Evolutionary conservation across 1,140 invertebrate genomes (phyloP), one percentile per base, ranked within the genome.

Genomic region (Drosophila varians): DNA sequence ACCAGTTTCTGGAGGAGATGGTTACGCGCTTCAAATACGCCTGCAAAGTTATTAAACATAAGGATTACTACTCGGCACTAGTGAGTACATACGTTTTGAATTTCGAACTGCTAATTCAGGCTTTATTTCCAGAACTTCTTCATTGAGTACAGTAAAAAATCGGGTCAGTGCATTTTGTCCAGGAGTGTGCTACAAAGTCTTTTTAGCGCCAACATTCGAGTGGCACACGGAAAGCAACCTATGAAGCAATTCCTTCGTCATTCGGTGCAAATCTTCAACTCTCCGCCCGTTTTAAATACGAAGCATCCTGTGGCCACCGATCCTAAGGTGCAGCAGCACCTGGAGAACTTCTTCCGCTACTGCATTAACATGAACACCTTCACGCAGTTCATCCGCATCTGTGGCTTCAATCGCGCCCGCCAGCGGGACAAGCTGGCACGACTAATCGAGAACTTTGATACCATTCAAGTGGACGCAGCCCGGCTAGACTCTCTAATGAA

Each of bases 381-480:
- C 89, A 95, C 95, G 9, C 95, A 94, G 64, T 92, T 99, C 19
- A 93, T 99, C n/a, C 96, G 98, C 87, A 94, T 98, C 36, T 97
- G 96, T 87, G 98, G 98, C 2, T 97, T 99, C 89, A 99, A 99
- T 92, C 92, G 97, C 66, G 98, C 98, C 2, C 92, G 98, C 25
- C 98, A 99, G 91, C 93, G 98, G 52, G 98, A 99, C 90, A 98
- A 98, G 92, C 92, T 99, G 57, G 97, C 96, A 8, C 94, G 97
- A 77, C 92, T 99, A 26, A 92, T 99, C 11, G 98, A 99, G 71
- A 93, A 93, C 42, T 96, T 99, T 88, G 96, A 96, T 3, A 93
- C 94, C 19, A 92, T 99, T n/a, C 98, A 99, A 91, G 97, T 99
- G 90, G 97, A 99, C 93, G 97, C 97, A 16, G 97, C 98, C 89